phyloP scores from a whole-genome alignment of 2,113 vertebrate species.

The Calonectris borealis region DNA sequence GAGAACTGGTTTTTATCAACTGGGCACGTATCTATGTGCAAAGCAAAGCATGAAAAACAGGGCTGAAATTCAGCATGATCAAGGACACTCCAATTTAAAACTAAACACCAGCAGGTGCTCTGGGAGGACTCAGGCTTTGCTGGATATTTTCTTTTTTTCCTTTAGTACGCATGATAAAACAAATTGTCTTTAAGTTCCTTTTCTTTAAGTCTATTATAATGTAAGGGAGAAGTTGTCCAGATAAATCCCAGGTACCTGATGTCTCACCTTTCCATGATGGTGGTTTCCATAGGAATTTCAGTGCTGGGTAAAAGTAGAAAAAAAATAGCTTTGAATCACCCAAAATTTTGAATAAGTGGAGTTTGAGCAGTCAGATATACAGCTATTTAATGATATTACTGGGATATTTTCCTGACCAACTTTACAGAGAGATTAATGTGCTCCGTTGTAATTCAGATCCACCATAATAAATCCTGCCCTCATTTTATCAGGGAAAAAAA shows the following conservation, averaged over 20 bases:
- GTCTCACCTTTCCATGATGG: neutral
- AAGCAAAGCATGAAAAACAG: neutral
- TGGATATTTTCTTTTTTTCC: neutral
- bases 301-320: neutral
- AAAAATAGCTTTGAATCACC: neutral
- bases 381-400: neutral
- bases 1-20: neutral
- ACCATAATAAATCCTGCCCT: neutral
- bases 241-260: neutral
- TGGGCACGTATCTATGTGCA: neutral
- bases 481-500: neutral
- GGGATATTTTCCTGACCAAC: neutral
- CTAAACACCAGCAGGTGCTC: conserved; percentile 11
- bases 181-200: neutral
- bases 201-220: neutral
- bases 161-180: neutral
- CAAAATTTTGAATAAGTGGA: neutral
- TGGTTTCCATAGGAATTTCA: neutral
- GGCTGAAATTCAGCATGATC: neutral
- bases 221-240: neutral
- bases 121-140: neutral
- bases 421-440: neutral
- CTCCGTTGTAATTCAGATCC: neutral
- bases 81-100: conserved; percentile 18
- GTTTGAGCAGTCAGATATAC: neutral